Percentiles rank a stretch among this genome's conserved stretches.
Evolutionary conservation across 1,140 invertebrate genomes (phyloP).

Genomic region (Bradysia coprophila): DNA sequence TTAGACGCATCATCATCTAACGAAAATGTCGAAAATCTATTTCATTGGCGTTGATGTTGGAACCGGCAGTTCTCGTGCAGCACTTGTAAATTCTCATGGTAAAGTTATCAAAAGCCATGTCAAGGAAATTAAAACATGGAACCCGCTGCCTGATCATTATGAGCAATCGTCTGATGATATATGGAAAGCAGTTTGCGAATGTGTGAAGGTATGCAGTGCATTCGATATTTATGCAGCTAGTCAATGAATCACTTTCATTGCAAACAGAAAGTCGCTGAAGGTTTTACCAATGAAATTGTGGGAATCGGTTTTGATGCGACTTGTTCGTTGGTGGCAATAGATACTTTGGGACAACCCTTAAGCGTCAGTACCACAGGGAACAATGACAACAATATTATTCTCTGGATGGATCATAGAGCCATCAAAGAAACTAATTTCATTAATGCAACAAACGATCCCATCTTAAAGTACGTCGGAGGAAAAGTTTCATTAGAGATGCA

Average conservation of each 20-base stretch:
- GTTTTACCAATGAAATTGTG: conserved; percentile 38
- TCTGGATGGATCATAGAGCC: conserved; percentile 96
- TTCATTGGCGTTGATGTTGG: conserved; percentile 91
- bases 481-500: conserved; percentile 91
- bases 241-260: neutral
- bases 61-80: conserved; percentile 72
- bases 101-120: conserved; percentile 40
- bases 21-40: conserved; percentile 24
- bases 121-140: conserved; percentile 55
- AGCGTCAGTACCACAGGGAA: conserved; percentile 54
- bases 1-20: too few relatives aligned
- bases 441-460: conserved; percentile 52
- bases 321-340: conserved; percentile 77
- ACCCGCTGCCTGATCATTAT: conserved; percentile 55
- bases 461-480: conserved; percentile 76
- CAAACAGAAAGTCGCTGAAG: conserved; percentile 37
- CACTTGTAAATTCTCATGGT: conserved; percentile 48
- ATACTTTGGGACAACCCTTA: conserved; percentile 45
- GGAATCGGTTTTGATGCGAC: conserved; percentile 93
- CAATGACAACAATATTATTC: conserved; percentile 64
- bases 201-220: conserved; percentile 12
- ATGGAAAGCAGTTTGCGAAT: conserved; percentile 41
- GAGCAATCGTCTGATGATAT: conserved; percentile 89
- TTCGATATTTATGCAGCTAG: neutral
- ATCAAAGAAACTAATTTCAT: conserved; percentile 62